Evolutionary conservation across 2,797 vertebrate species (phyloP).

Genomic region (Schizopygopsis pylzovi): DNA sequence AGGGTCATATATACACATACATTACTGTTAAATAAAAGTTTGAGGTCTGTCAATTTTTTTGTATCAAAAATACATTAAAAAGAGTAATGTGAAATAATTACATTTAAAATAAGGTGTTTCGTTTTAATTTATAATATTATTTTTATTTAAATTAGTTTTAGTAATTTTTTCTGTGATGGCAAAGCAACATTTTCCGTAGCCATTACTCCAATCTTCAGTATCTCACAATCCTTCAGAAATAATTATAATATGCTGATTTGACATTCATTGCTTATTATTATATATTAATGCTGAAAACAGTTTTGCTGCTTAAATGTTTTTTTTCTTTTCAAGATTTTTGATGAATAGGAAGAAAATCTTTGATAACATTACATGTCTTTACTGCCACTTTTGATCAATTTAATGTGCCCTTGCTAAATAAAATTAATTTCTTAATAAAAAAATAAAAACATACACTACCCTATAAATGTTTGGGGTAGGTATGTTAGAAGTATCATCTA

Average conservation of each 20-base stretch:
- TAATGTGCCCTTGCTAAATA: background rate
- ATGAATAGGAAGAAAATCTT: background rate
- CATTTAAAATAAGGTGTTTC: background rate
- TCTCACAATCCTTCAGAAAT: background rate
- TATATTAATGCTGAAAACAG: background rate
- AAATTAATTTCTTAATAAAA: background rate
- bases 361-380: background rate
- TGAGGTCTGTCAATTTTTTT: background rate
- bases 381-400: background rate
- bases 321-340: background rate
- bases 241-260: background rate
- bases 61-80: background rate
- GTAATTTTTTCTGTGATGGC: background rate
- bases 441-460: background rate
- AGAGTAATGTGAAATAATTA: background rate
- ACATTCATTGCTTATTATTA: too few relatives aligned
- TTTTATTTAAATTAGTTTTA: too few relatives aligned
- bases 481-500: background rate
- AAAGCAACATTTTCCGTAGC: background rate
- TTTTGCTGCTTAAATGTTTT: too few relatives aligned
- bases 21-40: too few relatives aligned
- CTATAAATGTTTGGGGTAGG: background rate
- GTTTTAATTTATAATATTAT: too few relatives aligned
- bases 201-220: background rate
- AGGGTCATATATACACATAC: too few relatives aligned